Evolutionary conservation across 2,797 vertebrate genomes (phyloP).

Genomic region (Gallinago solitaria): DNA sequence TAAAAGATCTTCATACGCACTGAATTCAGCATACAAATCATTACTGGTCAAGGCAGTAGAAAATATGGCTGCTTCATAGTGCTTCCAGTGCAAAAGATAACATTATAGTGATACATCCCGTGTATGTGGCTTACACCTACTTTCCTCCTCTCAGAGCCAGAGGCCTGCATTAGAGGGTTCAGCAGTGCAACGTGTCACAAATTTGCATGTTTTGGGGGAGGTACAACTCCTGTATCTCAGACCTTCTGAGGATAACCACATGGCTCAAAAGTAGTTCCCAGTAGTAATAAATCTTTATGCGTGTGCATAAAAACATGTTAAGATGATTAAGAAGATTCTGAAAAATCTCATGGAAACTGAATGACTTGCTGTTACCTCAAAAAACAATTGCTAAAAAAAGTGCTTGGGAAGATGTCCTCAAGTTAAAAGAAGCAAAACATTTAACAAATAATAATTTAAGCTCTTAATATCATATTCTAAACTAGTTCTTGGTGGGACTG

Average conservation of each 20-base stretch:
- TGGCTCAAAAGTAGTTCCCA: background rate
- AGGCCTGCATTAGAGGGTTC: background rate
- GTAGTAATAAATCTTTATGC: background rate
- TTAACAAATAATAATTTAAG: background rate
- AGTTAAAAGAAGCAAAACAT: background rate
- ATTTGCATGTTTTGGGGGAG: background rate
- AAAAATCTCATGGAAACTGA: constrained; percentile 9
- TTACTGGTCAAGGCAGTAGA: background rate
- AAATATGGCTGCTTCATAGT: background rate
- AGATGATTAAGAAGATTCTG: background rate
- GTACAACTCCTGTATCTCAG: background rate
- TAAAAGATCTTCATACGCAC: background rate
- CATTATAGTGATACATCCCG: background rate
- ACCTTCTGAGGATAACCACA: background rate
- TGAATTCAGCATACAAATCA: background rate
- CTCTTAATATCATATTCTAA: background rate
- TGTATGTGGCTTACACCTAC: background rate
- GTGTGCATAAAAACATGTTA: background rate
- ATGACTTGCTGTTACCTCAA: constrained; percentile 9
- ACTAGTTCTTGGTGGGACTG: background rate
- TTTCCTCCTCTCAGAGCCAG: background rate
- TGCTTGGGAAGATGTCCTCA: background rate
- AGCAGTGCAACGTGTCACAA: background rate
- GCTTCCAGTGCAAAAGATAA: background rate
- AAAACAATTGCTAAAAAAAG: background rate